Base-by-base conservation (phyloP, 1,140 invertebrate genomes). In the Sitodiplosis mosellana region DNA sequence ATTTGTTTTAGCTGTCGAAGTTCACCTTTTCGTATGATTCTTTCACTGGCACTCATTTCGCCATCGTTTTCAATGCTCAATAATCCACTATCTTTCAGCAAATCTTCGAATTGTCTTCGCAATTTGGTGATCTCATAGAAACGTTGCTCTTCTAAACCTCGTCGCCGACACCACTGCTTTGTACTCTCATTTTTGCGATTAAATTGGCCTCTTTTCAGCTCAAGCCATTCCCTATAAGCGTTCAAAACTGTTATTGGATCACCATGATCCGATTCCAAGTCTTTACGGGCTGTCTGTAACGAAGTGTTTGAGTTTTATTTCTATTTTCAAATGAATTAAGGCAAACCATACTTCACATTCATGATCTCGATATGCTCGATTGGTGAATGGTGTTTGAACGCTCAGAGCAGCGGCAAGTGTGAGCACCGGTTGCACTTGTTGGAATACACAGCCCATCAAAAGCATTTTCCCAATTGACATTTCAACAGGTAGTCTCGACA, bases 101-200 rank as follows among this genome's bases (percentile, higher is more conserved):
- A 70, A 44, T 86, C 78, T 61, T 83, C 77, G 60, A 97, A 92
- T 65, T 98, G 94, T 34, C 78, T 69, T 33, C 90, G 71, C 2
- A 99, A 65, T 72, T 97, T 97, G 0, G 82, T 91, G 56, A 94
- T 83, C 69, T 97, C 93, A 59, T 96, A 97, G 62, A 99, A 87
- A 46, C 93, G 70, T 61, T 97, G 92, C 59, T 98, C 93, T 65
- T 98, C 92, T 3, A 98, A 68, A 4, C 89, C 90, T 50, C 88
- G 66, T 49, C 81, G 73, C 54, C 73, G 77, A 56, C 90, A 93
- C 93, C 93, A 99, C 52, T 79, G 78, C 46, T 77, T 70, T 0
- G 71, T 67, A 20, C 67, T 70, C n/a, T 67, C 65, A 17, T 66
- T 59, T 38, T 55, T 46, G 18, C 48, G 38, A 53, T 51, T 53